These are phyloP conservation scores for Poeciliopsis prolifica DNA, from an alignment of 2,113 vertebrate genomes.

Conservation along the genomic window DNA sequence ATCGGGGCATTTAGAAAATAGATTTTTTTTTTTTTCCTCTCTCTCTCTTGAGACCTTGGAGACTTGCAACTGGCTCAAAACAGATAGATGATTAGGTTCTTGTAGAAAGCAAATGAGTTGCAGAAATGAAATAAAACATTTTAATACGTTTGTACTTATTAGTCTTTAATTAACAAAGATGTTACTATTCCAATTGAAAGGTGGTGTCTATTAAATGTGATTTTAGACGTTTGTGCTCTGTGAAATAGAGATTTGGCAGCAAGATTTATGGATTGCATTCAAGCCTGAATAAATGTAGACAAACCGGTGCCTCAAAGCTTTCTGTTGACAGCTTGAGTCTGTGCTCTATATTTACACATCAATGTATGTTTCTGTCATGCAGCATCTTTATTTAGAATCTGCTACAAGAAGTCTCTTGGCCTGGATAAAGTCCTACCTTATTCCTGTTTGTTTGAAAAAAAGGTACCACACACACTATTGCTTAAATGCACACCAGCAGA, in stretches of 20 bases:
- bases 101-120: conserved; percentile 5
- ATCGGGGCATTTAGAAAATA: conserved; percentile 26
- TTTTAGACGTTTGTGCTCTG: too few species aligned
- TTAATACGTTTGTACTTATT: conserved; percentile 39
- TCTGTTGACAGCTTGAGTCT: background rate
- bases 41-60: conserved; percentile 1
- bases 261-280: conserved; percentile 7
- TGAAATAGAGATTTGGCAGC: too few species aligned
- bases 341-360: background rate
- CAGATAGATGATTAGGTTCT: conserved; percentile 4
- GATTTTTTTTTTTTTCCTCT: conserved; percentile 8
- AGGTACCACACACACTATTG: conserved; percentile 76
- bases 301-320: background rate
- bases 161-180: conserved; percentile 9
- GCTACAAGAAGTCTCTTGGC: conserved; percentile 79
- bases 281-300: conserved; percentile 7
- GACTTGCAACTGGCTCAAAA: conserved; percentile 2
- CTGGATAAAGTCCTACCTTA: conserved; percentile 89
- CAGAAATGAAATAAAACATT: background rate
- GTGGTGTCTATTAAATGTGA: too few species aligned
- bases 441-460: conserved; percentile 85
- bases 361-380: conserved; percentile 13
- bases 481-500: background rate
- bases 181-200: background rate
- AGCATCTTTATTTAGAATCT: conserved; percentile 89